Conservation (phyloP, 2,797 vertebrate genomes). For the Clarias platycephalus region DNA sequence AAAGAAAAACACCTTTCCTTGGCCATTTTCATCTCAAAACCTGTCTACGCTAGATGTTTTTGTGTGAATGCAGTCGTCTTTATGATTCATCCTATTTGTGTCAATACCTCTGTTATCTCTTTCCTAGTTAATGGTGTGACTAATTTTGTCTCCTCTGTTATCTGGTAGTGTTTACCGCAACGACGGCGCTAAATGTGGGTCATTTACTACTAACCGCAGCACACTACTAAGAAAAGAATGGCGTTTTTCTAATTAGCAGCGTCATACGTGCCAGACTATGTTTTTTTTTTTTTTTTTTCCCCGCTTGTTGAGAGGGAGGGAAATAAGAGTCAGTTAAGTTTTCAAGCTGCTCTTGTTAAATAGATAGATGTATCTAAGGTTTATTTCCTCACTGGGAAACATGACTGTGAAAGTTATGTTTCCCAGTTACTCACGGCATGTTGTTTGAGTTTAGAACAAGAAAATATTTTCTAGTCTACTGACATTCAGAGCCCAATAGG, state of each 20-base stretch:
- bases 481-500: neutral
- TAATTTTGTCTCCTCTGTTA: constrained; percentile 17
- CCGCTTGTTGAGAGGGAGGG: neutral
- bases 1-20: neutral
- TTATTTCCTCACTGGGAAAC: neutral
- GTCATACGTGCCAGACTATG: neutral
- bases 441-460: neutral
- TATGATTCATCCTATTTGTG: constrained; percentile 32
- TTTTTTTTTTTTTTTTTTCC: neutral
- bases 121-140: constrained; percentile 28
- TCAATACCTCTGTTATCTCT: neutral
- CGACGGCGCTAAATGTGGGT: neutral
- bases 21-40: neutral
- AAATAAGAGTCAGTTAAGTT: constrained; percentile 8
- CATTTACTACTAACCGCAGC: constrained; percentile 39
- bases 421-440: neutral
- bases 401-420: neutral
- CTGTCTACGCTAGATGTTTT: neutral
- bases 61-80: constrained; percentile 4
- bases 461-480: neutral
- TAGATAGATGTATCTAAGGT: neutral
- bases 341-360: neutral
- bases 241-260: constrained; percentile 1
- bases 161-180: constrained; percentile 23
- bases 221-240: constrained; percentile 21